phyloP scores from a whole-genome alignment of 2,113 vertebrate genomes.

The Odontophorus gujanensis region DNA sequence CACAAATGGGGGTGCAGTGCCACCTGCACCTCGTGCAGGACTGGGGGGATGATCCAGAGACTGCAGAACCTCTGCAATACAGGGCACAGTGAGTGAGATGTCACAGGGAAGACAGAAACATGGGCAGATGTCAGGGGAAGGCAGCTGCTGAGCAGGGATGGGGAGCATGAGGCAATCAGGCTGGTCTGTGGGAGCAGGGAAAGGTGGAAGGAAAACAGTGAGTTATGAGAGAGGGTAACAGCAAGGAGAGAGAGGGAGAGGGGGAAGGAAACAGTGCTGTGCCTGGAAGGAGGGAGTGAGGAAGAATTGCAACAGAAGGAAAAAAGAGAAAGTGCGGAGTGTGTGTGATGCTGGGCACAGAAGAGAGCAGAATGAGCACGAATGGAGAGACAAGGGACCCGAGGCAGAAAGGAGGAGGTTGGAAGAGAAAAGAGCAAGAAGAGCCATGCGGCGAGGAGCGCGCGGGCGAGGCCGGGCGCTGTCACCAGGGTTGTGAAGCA shows the following conservation, averaged over 20 bases:
- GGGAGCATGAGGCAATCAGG: not conserved
- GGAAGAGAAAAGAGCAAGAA: slow-evolving; percentile 63
- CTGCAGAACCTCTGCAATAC: not conserved
- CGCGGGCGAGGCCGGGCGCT: slow-evolving; percentile 58
- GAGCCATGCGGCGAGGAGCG: slow-evolving; percentile 41
- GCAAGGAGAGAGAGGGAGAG: not conserved
- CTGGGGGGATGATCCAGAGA: not conserved
- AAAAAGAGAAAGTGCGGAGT: not conserved
- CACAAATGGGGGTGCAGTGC: not conserved
- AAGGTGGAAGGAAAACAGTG: not conserved
- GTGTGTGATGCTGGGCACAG: not conserved
- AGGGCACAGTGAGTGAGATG: not conserved
- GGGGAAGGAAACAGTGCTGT: not conserved
- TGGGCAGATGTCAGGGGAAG: not conserved
- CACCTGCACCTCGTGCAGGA: too few species aligned
- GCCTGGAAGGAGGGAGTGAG: not conserved
- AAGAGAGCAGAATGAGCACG: not conserved
- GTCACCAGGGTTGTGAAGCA: slow-evolving; percentile 88
- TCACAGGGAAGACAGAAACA: not conserved
- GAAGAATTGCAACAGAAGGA: not conserved
- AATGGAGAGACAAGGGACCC: not conserved
- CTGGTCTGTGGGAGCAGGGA: not conserved
- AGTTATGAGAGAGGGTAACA: fast-evolving
- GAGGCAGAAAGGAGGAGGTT: not conserved
- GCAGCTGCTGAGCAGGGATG: not conserved